Evolutionary conservation across 1,140 invertebrate species (phyloP).

Genomic region (Chionoecetes opilio): DNA sequence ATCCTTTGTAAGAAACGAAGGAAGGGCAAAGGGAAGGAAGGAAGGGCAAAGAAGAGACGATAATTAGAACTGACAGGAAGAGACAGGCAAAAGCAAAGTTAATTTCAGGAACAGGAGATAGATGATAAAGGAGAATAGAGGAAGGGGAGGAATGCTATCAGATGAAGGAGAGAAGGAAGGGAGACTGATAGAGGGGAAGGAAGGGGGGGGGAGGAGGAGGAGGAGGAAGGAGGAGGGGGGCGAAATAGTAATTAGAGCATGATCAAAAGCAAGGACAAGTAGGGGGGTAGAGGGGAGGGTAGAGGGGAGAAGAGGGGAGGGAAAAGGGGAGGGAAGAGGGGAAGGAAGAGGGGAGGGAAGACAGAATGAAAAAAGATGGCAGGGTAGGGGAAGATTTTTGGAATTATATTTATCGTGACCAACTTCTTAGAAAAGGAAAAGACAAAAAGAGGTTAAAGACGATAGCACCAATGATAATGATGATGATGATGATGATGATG

Average conservation of each 20-base stretch:
- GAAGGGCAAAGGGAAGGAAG: not conserved
- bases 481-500: not conserved
- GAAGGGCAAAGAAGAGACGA: not conserved
- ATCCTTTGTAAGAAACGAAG: not conserved
- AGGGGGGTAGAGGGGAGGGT: not conserved
- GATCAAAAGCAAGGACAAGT: conserved; percentile 14
- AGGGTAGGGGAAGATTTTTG: too few species aligned
- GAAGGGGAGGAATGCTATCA: not conserved
- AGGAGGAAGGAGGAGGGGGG: not conserved
- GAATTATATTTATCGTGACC: too few species aligned
- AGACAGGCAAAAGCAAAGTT: not conserved
- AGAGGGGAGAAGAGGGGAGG: not conserved
- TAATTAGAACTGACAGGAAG: not conserved
- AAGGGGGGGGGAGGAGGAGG: not conserved
- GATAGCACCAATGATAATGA: not conserved
- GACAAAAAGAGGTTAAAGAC: too few species aligned
- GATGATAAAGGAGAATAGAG: not conserved
- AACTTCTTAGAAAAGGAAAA: too few species aligned
- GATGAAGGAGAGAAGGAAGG: not conserved
- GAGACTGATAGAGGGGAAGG: not conserved
- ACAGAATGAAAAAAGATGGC: too few species aligned
- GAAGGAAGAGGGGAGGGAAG: not conserved
- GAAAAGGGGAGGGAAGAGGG: not conserved
- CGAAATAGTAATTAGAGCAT: not conserved
- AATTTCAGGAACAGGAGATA: not conserved